These are phyloP conservation scores for Cordilura impudica DNA, from an alignment of 2,888 invertebrate species.

Conservation along the genomic window DNA sequence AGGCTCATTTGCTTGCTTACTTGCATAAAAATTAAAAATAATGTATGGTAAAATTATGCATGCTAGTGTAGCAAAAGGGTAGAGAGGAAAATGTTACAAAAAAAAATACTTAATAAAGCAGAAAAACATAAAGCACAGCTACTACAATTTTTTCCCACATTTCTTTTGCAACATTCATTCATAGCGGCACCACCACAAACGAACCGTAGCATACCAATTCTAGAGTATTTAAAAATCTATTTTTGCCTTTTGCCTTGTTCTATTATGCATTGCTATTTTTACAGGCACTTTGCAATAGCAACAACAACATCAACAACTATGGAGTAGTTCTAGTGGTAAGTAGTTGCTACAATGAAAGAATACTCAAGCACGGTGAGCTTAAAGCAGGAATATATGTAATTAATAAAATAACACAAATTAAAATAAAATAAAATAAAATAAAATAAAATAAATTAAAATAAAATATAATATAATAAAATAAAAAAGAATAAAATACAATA, in stretches of 20 bases:
- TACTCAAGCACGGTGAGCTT: background rate
- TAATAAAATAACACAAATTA: no score
- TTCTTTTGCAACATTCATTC: background rate
- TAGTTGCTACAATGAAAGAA: slow-evolving; percentile 3
- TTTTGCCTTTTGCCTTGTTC: slow-evolving; percentile 13
- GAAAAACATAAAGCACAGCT: slow-evolving; percentile 9
- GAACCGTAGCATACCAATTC: slow-evolving; percentile 9
- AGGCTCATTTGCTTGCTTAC: slow-evolving; percentile 19
- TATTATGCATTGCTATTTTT: slow-evolving; percentile 37
- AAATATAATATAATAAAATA: no score
- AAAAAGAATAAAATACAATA: no score
- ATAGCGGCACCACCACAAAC: background rate
- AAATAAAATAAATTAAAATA: no score
- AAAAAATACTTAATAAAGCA: slow-evolving; percentile 14
- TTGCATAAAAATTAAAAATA: slow-evolving; percentile 48
- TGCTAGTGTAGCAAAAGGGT: slow-evolving; percentile 32
- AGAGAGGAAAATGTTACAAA: background rate
- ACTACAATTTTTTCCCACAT: background rate
- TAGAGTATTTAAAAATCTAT: slow-evolving; percentile 52
- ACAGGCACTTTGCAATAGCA: slow-evolving; percentile 36
- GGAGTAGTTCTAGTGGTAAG: background rate
- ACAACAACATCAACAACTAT: slow-evolving; percentile 3
- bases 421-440: no score
- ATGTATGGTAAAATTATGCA: slow-evolving; percentile 60
- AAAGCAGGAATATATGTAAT: no score